phyloP scores from a whole-genome alignment of 2,797 vertebrate genomes.

The Crenuchus spilurus region DNA sequence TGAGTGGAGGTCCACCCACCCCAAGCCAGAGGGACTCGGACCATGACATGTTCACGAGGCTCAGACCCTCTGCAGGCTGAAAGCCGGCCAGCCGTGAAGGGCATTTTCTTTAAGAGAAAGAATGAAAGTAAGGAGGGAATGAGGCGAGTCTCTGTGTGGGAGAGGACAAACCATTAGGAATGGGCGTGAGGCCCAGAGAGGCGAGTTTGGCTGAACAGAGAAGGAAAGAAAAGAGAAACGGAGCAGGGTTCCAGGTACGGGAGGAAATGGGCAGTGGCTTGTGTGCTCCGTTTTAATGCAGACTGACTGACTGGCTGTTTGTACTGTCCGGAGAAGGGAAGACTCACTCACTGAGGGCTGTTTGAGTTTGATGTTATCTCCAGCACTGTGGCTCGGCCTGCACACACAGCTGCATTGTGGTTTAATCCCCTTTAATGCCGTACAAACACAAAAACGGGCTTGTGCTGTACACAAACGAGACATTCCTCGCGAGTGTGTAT shows the following conservation, averaged over 20 bases:
- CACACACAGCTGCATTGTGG: constrained; percentile 45
- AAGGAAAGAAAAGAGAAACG: constrained; percentile 4
- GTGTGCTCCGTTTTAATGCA: constrained; percentile 28
- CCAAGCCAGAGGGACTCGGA: constrained; percentile 25
- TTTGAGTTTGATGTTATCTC: constrained; percentile 46
- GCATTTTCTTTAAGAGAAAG: not conserved
- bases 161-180: constrained; percentile 45
- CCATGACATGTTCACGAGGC: constrained; percentile 35
- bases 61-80: constrained; percentile 18
- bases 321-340: constrained; percentile 16
- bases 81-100: constrained; percentile 1
- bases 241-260: constrained; percentile 35
- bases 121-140: constrained; percentile 2
- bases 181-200: constrained; percentile 1
- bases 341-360: constrained; percentile 24
- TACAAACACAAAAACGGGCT: constrained; percentile 23
- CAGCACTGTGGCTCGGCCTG: constrained; percentile 1
- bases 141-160: constrained; percentile 27
- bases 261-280: constrained; percentile 6
- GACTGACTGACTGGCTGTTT: constrained; percentile 20
- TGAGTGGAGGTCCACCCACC: constrained; percentile 34
- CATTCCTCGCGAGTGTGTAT: constrained; percentile 6
- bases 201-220: constrained; percentile 26
- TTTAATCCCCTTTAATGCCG: constrained; percentile 27
- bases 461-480: constrained; percentile 27